Base-by-base conservation (phyloP, 2,113 vertebrate genomes). In the Dromaius novaehollandiae region DNA sequence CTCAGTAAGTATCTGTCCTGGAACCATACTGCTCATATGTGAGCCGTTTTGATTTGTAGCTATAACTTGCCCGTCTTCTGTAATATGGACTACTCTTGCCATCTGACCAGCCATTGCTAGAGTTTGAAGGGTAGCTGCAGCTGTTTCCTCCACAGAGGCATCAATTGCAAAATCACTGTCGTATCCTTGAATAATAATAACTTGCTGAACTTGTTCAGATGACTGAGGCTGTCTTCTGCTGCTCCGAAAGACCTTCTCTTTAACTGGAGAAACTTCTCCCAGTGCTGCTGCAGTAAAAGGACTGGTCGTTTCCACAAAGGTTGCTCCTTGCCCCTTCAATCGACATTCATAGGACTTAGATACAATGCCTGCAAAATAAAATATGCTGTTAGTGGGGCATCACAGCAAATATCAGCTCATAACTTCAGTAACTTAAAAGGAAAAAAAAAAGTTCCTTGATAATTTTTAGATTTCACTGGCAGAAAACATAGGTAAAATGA, bases 331-430 rank as follows among this genome's bases (percentile, higher is more conserved):
- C 38, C 99, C 99, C 97, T 99, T 99, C 73, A 99, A 97, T 10
- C 99, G 99, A 89, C 99, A 99, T 96, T 99, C 99, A 3, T 99
- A 99, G 25, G 99, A 99, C 98, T 99, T 99, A 94, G 99, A 99
- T 61, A 99, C 99, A 4, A 99, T 99, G 92, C 99, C 99, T 99
- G 90, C 15, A 80, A 97, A 93, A 97, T 28, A 98, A 88, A 97
- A 81, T 25, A 70, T 0, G 38, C 65, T 53, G 55, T 93, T 20
- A 73, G 69, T 4, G 1, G 32, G 73, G 36, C 50, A 86, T 82
- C 61, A 13, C 42, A 53, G 80, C 44, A 94, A 94, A 74, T 79
- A 95, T 61, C 93, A 58, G 69, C 79, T 80, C 66, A 81, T 32
- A 93, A 89, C 85, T 55, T 83, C 50, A 76, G 79, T 55, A 79